These are phyloP conservation scores for Tachycineta bicolor DNA, from an alignment of 2,113 vertebrate genomes.

Conservation along the genomic window DNA sequence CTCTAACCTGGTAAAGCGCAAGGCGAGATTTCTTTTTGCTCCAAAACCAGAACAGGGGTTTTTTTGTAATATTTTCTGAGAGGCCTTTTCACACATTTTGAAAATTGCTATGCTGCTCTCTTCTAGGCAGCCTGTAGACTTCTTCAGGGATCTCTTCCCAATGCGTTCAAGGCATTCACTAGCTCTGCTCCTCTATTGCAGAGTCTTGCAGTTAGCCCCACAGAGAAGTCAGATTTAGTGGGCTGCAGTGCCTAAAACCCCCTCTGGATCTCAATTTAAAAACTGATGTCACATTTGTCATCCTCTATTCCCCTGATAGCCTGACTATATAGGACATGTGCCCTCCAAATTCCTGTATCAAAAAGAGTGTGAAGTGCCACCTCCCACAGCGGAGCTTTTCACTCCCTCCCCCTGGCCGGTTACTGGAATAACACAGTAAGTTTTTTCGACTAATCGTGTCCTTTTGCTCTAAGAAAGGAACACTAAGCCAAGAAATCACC, in stretches of 20 bases:
- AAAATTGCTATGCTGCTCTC: not conserved
- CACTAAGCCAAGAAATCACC: slow-evolving; percentile 19
- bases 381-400: not conserved
- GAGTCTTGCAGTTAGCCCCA: slow-evolving; percentile 1
- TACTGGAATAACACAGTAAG: not conserved
- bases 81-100: not conserved
- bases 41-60: not conserved
- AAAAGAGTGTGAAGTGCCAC: slow-evolving; percentile 8
- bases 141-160: not conserved
- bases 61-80: not conserved
- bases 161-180: not conserved
- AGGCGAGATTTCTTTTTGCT: not conserved
- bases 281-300: slow-evolving; percentile 12
- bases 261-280: slow-evolving; percentile 18
- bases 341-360: slow-evolving; percentile 23
- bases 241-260: slow-evolving; percentile 15
- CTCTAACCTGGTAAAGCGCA: not conserved
- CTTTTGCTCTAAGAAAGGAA: slow-evolving; percentile 35
- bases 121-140: not conserved
- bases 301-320: not conserved
- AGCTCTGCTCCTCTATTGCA: not conserved
- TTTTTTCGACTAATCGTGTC: not conserved
- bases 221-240: slow-evolving; percentile 14
- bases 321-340: not conserved
- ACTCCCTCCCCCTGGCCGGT: not conserved